Percentiles rank a stretch among this genome's conserved stretches.
These are phyloP conservation scores for Penaeus monodon DNA, from an alignment of 2,888 invertebrate genomes.

Conservation along the genomic window DNA sequence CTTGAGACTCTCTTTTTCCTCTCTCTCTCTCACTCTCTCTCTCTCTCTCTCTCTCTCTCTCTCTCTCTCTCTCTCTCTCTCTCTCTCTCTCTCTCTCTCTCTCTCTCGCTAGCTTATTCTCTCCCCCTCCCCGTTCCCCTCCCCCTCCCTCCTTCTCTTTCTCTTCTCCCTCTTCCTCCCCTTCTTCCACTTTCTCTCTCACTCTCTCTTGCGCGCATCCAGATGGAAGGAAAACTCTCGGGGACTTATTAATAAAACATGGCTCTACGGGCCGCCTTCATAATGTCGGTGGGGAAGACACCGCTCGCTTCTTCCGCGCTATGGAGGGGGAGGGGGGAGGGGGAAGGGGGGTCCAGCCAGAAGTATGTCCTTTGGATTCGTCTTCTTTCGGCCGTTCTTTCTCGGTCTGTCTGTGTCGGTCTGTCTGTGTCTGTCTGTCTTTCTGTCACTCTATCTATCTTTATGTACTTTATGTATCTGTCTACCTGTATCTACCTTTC, in stretches of 20 bases:
- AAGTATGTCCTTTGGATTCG: neutral
- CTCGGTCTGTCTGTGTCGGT: slow-evolving; percentile 7
- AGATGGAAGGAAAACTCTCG: too few relatives aligned
- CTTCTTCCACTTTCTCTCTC: neutral
- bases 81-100: neutral
- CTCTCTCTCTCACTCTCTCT: slow-evolving; percentile 14
- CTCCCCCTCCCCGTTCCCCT: neutral
- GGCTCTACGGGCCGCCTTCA: too few relatives aligned
- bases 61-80: neutral
- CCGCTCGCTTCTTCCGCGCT: neutral
- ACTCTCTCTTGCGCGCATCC: too few relatives aligned
- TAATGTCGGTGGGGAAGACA: neutral
- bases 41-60: neutral
- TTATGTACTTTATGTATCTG: neutral
- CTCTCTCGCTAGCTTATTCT: neutral
- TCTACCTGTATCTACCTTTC: neutral
- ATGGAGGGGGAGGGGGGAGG: slow-evolving; percentile 3
- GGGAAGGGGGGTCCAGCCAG: neutral
- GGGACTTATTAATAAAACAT: too few relatives aligned
- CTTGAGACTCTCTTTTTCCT: neutral
- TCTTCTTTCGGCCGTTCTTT: neutral
- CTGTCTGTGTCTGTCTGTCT: slow-evolving; percentile 16
- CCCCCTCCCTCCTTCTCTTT: neutral
- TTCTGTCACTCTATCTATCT: slow-evolving; percentile 15
- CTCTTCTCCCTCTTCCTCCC: neutral